phyloP scores from a whole-genome alignment of 2,888 invertebrate species.

The Trichogramma evanescens region DNA sequence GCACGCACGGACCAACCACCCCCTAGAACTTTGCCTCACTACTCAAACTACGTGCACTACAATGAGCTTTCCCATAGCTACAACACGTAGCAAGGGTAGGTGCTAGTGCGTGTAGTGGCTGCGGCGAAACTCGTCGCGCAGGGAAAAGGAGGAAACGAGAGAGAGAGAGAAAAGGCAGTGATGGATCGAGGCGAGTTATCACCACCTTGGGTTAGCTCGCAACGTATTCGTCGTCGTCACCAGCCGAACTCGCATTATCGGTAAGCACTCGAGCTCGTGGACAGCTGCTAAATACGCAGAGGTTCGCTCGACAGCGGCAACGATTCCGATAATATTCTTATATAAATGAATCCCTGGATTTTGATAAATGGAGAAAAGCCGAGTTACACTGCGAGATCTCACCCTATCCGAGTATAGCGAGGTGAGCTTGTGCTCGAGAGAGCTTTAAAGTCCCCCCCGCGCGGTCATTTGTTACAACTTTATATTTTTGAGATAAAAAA shows the following conservation, averaged over 20 bases:
- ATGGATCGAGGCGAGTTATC: constrained; percentile 46
- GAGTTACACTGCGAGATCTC: constrained; percentile 11
- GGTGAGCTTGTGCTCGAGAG: constrained; percentile 4
- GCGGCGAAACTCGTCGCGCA: no score
- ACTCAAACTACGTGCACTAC: no score
- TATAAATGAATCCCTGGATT: constrained; percentile 20
- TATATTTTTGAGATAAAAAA: constrained; percentile 15
- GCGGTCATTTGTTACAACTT: constrained; percentile 16
- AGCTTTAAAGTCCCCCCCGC: constrained; percentile 3
- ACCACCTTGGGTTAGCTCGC: constrained; percentile 40
- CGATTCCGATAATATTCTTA: constrained; percentile 20
- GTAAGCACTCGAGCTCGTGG: constrained; percentile 33
- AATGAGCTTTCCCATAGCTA: no score
- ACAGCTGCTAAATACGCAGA: constrained; percentile 35
- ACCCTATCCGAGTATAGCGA: not conserved
- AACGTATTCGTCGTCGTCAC: constrained; percentile 15
- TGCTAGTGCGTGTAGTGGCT: no score
- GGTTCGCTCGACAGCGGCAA: constrained; percentile 12
- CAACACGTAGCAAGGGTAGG: no score
- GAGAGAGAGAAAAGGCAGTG: constrained; percentile 34
- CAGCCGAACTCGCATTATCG: constrained; percentile 31
- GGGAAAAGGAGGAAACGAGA: no score
- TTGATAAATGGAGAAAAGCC: constrained; percentile 22
- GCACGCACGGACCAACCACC: no score
- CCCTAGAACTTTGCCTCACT: no score